These are phyloP conservation scores for Bombus fervidus DNA, from an alignment of 1,140 invertebrate genomes.

Conservation along the genomic window DNA sequence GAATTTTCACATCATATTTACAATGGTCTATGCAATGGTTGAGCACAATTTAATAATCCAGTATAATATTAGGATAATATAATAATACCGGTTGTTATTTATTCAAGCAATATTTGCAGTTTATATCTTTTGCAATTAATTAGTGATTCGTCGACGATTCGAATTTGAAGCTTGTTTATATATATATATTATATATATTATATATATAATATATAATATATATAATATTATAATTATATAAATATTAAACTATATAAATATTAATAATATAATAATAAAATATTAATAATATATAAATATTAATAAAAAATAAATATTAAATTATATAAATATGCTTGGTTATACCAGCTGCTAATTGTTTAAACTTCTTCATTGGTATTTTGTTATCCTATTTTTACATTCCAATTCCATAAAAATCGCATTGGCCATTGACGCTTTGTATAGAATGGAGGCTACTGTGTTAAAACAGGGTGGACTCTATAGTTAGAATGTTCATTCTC, in stretches of 20 bases:
- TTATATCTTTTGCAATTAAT: not conserved
- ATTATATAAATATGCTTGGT: too few relatives aligned
- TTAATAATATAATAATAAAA: too few relatives aligned
- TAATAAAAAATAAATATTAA: too few relatives aligned
- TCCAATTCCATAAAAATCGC: not conserved
- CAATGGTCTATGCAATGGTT: too few relatives aligned
- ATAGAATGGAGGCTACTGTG: not conserved
- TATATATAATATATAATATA: too few relatives aligned
- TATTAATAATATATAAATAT: too few relatives aligned
- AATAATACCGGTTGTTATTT: not conserved
- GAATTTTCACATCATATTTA: not conserved
- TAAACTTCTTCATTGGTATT: not conserved
- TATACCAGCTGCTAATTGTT: not conserved
- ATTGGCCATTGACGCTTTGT: too few relatives aligned
- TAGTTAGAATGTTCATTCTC: conserved; percentile 45
- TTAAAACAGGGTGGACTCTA: conserved; percentile 52
- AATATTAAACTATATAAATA: too few relatives aligned
- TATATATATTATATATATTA: too few relatives aligned
- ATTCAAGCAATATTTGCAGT: not conserved
- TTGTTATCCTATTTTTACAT: too few relatives aligned
- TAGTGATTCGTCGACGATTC: not conserved
- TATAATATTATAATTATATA: too few relatives aligned
- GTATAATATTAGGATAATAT: not conserved
- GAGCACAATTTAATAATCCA: not conserved
- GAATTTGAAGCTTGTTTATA: not conserved